phyloP scores from a whole-genome alignment of 2,113 vertebrate species.

The Galemys pyrenaicus region DNA sequence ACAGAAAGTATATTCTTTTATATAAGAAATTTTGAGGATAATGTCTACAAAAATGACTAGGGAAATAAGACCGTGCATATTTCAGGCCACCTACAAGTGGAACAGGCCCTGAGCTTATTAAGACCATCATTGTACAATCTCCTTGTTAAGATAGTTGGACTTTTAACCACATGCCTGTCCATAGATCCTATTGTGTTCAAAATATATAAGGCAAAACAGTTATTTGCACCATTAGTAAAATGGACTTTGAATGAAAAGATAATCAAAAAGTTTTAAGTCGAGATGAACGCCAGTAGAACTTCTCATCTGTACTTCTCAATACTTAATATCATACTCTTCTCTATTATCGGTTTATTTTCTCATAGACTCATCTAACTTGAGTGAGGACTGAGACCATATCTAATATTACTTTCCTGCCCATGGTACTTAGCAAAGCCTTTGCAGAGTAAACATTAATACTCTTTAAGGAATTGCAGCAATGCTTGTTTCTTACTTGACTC shows the following conservation, averaged over 20 bases:
- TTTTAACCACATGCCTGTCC: not conserved
- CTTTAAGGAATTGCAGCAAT: not conserved
- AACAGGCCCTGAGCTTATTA: not conserved
- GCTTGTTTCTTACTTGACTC: not conserved
- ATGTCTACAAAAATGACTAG: not conserved
- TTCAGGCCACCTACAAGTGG: not conserved
- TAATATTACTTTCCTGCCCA: not conserved
- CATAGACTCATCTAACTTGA: not conserved
- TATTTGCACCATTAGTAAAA: not conserved
- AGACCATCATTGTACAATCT: not conserved
- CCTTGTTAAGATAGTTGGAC: not conserved
- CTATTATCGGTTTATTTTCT: not conserved
- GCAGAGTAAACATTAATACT: not conserved
- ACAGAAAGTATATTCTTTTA: not conserved
- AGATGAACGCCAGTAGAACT: not conserved
- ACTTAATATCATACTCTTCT: not conserved
- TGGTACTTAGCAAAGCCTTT: not conserved
- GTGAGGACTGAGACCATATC: not conserved
- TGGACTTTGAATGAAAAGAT: not conserved
- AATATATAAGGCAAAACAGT: not conserved
- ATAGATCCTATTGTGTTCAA: not conserved
- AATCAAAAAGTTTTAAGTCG: not conserved
- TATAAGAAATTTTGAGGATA: not conserved
- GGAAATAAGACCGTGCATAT: not conserved
- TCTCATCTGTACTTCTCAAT: not conserved